Evolutionary conservation across 2,797 vertebrate genomes (phyloP).

Genomic region (Triplophysa yarkandensis): DNA sequence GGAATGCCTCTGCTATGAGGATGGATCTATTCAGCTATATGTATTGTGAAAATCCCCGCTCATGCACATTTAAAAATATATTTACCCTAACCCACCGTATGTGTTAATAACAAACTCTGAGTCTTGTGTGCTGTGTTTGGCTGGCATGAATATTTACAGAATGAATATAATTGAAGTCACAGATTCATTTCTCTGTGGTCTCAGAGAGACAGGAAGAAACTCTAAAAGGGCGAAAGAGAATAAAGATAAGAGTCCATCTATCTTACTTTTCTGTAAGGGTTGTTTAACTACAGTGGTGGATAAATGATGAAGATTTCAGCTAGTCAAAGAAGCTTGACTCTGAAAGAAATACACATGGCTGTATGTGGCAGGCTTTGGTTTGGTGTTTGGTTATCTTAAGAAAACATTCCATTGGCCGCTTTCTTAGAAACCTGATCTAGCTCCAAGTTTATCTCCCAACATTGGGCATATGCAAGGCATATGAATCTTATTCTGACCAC

Average conservation of each 20-base stretch:
- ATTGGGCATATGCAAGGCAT: slow-evolving; percentile 22
- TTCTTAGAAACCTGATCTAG: slow-evolving; percentile 50
- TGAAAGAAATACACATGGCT: slow-evolving; percentile 51
- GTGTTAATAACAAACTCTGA: slow-evolving; percentile 9
- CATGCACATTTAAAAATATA: slow-evolving; percentile 14
- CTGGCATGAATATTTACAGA: slow-evolving; percentile 20
- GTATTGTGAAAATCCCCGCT: slow-evolving; percentile 12
- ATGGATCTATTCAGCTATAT: slow-evolving; percentile 43
- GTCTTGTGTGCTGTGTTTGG: slow-evolving; percentile 23
- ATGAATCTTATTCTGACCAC: slow-evolving; percentile 8
- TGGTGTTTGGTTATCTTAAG: slow-evolving; percentile 60
- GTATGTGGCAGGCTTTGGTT: slow-evolving; percentile 47
- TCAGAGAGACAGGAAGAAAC: slow-evolving; percentile 5
- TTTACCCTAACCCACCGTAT: background rate
- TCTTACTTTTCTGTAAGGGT: slow-evolving; percentile 40
- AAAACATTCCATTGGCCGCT: slow-evolving; percentile 62
- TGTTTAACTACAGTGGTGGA: slow-evolving; percentile 54
- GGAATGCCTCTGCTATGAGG: slow-evolving; percentile 53
- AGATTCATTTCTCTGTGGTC: slow-evolving; percentile 16
- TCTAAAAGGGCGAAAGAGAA: slow-evolving; percentile 1
- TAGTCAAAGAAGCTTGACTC: slow-evolving; percentile 36
- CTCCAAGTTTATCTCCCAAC: slow-evolving; percentile 46
- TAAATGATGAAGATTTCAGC: slow-evolving; percentile 49
- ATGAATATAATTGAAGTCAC: slow-evolving; percentile 43
- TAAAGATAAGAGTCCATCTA: slow-evolving; percentile 37